Base-by-base conservation (phyloP, 1,140 invertebrate species). In the Micrasema minimum region DNA sequence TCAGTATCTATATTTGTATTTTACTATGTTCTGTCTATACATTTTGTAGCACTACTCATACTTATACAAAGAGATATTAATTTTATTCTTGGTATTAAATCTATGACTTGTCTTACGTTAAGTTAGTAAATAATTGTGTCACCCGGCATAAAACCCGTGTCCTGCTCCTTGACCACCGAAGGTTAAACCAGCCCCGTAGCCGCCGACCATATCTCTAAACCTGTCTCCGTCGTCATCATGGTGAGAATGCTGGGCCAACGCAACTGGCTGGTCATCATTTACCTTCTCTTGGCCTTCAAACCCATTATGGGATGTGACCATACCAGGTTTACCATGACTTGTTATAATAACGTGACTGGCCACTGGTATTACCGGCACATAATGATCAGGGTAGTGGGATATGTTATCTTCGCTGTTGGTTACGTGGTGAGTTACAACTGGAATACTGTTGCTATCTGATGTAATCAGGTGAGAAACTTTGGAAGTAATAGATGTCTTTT, bases 141-240 rank as follows among this genome's bases (percentile, higher is more conserved):
- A n/a, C n/a, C 50, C 55, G 12, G 59, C 53, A 18, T 68, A 74
- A 65, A 62, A 74, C 20, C 72, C 72, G 41, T 74, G 72, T 43
- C 72, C 72, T 12, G 68, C 72, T 6, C 72, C 72, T 20, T 70
- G 72, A 26, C 72, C 72, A 45, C 72, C 72, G 31, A 41, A 38
- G 1, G 16, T 68, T 11, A 46, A 46, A 31, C 72, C 72, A 16
- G 64, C 59, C 11, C 72, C 72, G 31, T 35, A 71, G 11, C 72
- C 72, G 18, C 72, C 72, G 9, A 67, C 26, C 6, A 55, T 53
- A 41, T 66, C 41, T 69, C 71, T 72, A 18, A 43, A 73, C 16
- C 45, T 46, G 46, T 74, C 43, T n/a, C 48, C 64, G 6, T 45
- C 65, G 1, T 64, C 65, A n/a, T n/a, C n/a, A n/a, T n/a, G n/a